These are phyloP conservation scores for Calephelis perditalis DNA, from an alignment of 2,888 invertebrate species.

Conservation along the genomic window DNA sequence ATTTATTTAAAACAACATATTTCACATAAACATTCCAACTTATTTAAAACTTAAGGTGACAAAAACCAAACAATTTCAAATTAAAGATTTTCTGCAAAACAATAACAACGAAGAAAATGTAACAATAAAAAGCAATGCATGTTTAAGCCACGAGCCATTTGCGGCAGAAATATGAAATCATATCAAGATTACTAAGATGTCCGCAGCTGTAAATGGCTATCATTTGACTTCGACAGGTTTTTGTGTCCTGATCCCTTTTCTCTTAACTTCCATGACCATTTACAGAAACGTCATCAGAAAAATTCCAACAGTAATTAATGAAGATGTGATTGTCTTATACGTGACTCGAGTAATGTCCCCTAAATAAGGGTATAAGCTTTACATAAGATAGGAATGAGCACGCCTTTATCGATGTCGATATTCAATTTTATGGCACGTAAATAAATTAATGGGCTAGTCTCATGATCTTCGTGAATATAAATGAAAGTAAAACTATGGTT, in stretches of 20 bases:
- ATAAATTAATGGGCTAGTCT: too few species aligned
- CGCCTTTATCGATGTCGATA: constrained; percentile 56
- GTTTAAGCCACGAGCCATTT: constrained; percentile 19
- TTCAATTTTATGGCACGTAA: neutral
- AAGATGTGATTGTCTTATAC: constrained; percentile 67
- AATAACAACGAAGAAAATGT: constrained; percentile 10
- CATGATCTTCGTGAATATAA: too few species aligned
- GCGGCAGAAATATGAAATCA: constrained; percentile 35
- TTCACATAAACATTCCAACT: neutral
- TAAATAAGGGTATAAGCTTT: constrained; percentile 47
- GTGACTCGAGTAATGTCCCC: constrained; percentile 54
- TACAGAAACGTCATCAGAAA: constrained; percentile 39
- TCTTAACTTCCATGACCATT: constrained; percentile 32
- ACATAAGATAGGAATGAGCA: constrained; percentile 45
- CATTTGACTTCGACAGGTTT: constrained; percentile 36
- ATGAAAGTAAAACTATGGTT: too few species aligned
- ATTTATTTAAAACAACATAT: neutral
- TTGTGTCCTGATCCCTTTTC: constrained; percentile 28
- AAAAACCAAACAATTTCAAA: neutral
- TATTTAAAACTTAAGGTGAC: neutral
- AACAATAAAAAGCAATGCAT: constrained; percentile 5
- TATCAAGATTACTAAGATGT: constrained; percentile 32
- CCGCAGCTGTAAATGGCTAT: constrained; percentile 29
- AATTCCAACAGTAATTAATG: constrained; percentile 69
- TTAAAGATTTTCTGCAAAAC: constrained; percentile 1